Evolutionary conservation across 1,140 invertebrate species (phyloP).

Genomic region (Cyrtorhinus lividipennis): DNA sequence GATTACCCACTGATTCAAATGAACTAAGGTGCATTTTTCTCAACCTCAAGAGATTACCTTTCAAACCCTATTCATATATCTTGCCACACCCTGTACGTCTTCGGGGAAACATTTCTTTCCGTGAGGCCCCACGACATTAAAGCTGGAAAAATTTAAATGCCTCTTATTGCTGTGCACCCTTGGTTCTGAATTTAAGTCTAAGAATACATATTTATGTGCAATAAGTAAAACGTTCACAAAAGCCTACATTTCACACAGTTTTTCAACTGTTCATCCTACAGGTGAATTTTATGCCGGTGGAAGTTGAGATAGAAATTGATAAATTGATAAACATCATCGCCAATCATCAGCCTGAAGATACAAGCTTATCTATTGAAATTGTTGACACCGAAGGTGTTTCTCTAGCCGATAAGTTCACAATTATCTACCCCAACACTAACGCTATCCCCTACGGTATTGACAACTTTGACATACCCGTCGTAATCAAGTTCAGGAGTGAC

Average conservation of each 20-base stretch:
- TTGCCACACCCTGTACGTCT: neutral
- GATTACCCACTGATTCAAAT: no score
- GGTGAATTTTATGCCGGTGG: constrained; percentile 14
- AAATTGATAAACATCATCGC: constrained; percentile 10
- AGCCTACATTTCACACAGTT: neutral
- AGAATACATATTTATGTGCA: no score
- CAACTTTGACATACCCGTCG: constrained; percentile 1
- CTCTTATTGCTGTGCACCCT: no score
- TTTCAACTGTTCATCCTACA: constrained; percentile 3
- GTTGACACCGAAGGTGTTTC: neutral
- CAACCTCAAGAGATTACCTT: no score
- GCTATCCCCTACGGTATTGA: constrained; percentile 4
- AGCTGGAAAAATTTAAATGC: no score
- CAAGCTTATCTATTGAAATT: neutral
- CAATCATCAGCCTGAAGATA: constrained; percentile 11
- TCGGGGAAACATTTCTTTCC: neutral
- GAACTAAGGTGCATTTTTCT: no score
- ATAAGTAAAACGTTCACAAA: neutral
- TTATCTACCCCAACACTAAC: constrained; percentile 9
- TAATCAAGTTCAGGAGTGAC: constrained; percentile 13
- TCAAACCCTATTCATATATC: neutral
- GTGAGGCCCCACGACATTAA: no score
- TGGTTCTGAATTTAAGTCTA: no score
- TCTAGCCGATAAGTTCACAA: neutral
- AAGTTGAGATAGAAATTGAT: neutral